Base-by-base conservation (phyloP, 2,888 invertebrate genomes). In the Dasypogon diadema region DNA sequence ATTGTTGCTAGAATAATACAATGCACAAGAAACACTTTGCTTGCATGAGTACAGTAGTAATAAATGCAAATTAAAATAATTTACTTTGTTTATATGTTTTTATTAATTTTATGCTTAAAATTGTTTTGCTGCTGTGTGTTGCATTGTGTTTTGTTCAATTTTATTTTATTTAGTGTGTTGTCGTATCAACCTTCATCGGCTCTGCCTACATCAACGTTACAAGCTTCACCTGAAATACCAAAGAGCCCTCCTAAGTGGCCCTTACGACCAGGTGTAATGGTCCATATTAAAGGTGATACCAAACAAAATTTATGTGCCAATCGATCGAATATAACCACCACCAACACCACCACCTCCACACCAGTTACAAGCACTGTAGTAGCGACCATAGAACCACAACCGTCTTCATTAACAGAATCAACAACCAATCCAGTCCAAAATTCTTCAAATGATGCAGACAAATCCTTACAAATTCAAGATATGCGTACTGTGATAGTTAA, bases 211-310 rank as follows among this genome's bases (percentile, higher is more conserved):
- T 58, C 79, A 55, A 77, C 79, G 75, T 73, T 79, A 60, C 75
- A 76, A 37, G 12, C 26, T 26, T 26, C 77, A 77, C 76, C 79
- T 75, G 80, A 82, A 77, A 80, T 83, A 79, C 86, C 86, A 46
- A 86, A 85, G 81, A 86, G 85, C 76, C 86, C 86, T 75, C 86
- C 86, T 51, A 84, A 93, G 83, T 96, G 96, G 96, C 96, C 96
- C 6, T 86, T 95, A 77, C 92, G 94, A 82, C 95, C 96, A 2
- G 96, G 96, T 72, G 95, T 96, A 73, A 88, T 96, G 82, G 92
- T 96, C 63, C 96, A 96, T 84, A 92, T 95, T 22, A 85, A 85
- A 80, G 84, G 83, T 77, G 95, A 95, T 87, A 93, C 93, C 75
- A 91, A 92, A 84, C 92, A 93, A 84, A 93, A 92, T 80, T 82